Evolutionary conservation across 1,140 invertebrate genomes (phyloP), one percentile per base, ranked within the genome.

Genomic region (Parasteatoda tepidariorum): DNA sequence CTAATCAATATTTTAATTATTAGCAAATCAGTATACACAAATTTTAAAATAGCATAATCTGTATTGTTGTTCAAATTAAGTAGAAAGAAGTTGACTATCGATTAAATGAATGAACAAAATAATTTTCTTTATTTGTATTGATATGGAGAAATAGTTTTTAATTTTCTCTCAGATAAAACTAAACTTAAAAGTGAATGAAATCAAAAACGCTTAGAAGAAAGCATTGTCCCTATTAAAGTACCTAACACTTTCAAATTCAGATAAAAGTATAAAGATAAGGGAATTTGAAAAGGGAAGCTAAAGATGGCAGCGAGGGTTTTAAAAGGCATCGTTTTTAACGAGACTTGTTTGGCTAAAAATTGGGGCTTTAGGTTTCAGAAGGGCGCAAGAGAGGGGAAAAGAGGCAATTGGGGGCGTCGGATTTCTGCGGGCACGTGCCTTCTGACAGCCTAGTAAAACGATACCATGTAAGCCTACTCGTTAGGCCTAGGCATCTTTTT

Each of bases 241-340:
- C 15, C 55, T 57, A 55, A 73, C 70, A 57, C 54, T 73, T 73
- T 38, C 68, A 55, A 57, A 74, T 59, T 61, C 54, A 30, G 71
- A 74, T 61, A 71, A 71, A 24, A 71, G 68, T 31, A n/a, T 24
- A 26, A 28, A 24, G 33, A 26, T 24, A 26, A 26, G 13, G 34
- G 66, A 18, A 70, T 54, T 54, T 54, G 34, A 54, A 70, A 57
- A 70, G 22, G 67, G 68, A 68, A 54, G 48, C 26, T 18, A 55
- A 71, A 59, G 71, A 54, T 71, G 24, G 41, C 41, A 71, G 68
- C 26, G 41, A 18, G 57, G 73, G 54, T 78, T 78, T 78, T 78
- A 78, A 78, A 78, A 78, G 73, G 74, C 74, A 78, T 78, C 74
- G 74, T 78, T 78, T 78, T 78, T 78, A 78, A 78, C 74, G 74